Percentiles rank a stretch among this genome's conserved stretches.
Conservation (phyloP, 2,113 vertebrate genomes). For the Rattus norvegicus region GRCr8 NC_086039.1:152965501-152966000, state of each 20-base stretch:
- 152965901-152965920: not conserved
- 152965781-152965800: not conserved
- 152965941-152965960: not conserved
- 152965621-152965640: constrained; percentile 34
- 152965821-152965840: too few species aligned
- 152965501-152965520: not conserved
- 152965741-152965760: not conserved
- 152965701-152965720: not conserved
- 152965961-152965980: not conserved
- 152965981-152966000: not conserved
- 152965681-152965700: not conserved
- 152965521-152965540: not conserved
- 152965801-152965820: not conserved
- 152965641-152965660: not conserved
- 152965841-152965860: not conserved
- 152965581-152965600: not conserved
- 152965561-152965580: constrained; percentile 16
- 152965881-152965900: not conserved
- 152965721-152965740: not conserved
- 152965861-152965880: not conserved
- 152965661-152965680: constrained; percentile 8
- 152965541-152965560: constrained; percentile 49
- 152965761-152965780: not conserved
- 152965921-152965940: not conserved
- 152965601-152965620: constrained; percentile 5